Conservation (phyloP, 2,113 vertebrate genomes). For the Chaetodon auriga region DNA sequence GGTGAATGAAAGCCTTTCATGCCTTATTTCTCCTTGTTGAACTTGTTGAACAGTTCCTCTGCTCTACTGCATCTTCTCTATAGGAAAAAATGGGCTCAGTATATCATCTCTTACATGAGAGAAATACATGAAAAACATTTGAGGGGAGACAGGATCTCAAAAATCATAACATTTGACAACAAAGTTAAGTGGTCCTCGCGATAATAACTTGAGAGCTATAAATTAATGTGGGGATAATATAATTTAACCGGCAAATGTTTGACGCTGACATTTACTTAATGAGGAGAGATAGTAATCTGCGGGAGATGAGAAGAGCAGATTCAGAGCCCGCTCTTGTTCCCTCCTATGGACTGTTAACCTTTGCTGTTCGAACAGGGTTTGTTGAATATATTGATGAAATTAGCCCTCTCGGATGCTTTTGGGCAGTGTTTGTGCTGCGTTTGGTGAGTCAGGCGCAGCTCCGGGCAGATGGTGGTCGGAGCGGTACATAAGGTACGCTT, state of each 20-base stretch:
- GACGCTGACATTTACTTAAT: constrained; percentile 75
- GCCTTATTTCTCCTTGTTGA: neutral
- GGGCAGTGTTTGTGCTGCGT: constrained; percentile 72
- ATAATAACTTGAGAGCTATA: constrained; percentile 4
- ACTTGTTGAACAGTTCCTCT: neutral
- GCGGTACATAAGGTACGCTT: constrained; percentile 70
- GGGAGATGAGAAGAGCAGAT: constrained; percentile 36
- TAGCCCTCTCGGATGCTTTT: constrained; percentile 71
- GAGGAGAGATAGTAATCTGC: constrained; percentile 72
- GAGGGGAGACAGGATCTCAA: neutral
- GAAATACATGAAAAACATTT: neutral
- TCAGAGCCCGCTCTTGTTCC: constrained; percentile 61
- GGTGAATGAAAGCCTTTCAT: neutral
- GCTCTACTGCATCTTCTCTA: neutral
- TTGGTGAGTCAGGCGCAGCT: constrained; percentile 69
- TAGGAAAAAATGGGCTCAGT: neutral
- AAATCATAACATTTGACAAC: neutral
- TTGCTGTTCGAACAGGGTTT: constrained; percentile 61
- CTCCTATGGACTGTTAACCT: constrained; percentile 72
- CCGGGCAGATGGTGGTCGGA: constrained; percentile 83
- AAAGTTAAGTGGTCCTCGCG: neutral
- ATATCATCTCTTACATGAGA: neutral
- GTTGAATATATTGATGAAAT: constrained; percentile 89
- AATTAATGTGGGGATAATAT: constrained; percentile 39
- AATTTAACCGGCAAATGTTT: constrained; percentile 55